Percentiles rank a stretch among this genome's conserved stretches.
Evolutionary conservation across 2,888 invertebrate genomes (phyloP).

Genomic region (Apotomis capreana): DNA sequence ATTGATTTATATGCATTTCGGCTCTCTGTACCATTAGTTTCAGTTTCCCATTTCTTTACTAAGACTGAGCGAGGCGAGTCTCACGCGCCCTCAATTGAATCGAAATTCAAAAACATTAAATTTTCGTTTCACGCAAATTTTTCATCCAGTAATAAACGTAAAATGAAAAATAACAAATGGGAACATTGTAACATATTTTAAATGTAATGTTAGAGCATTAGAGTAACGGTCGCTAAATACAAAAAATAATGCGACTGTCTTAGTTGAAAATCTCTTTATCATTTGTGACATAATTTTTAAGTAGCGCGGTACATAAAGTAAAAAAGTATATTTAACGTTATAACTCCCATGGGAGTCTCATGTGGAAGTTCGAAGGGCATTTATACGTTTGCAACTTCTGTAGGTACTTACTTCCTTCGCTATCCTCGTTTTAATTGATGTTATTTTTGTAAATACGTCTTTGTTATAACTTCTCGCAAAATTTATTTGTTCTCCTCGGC

Average conservation of each 20-base stretch:
- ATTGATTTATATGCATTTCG: constrained; percentile 63
- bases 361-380: constrained; percentile 72
- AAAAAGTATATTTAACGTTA: constrained; percentile 74
- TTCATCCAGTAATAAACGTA: constrained; percentile 63
- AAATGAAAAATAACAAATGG: constrained; percentile 79
- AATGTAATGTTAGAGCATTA: constrained; percentile 79
- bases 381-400: constrained; percentile 74
- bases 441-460: constrained; percentile 48
- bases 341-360: constrained; percentile 55
- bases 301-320: constrained; percentile 68
- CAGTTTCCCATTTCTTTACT: constrained; percentile 45
- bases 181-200: constrained; percentile 84
- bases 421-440: constrained; percentile 52
- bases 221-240: constrained; percentile 66
- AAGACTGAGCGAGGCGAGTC: constrained; percentile 44
- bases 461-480: constrained; percentile 51
- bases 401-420: constrained; percentile 60
- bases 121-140: constrained; percentile 49
- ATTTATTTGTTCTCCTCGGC: constrained; percentile 50
- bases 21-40: constrained; percentile 47
- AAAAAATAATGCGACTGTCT: constrained; percentile 75
- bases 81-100: constrained; percentile 43
- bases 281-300: constrained; percentile 73
- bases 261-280: constrained; percentile 73
- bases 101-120: constrained; percentile 45